A percentile compares a stretch with the other conserved stretches of the same genome.
These are phyloP conservation scores for Oreonectes daqikongensis DNA, from an alignment of 2,797 vertebrate species.

Conservation along the genomic window DNA sequence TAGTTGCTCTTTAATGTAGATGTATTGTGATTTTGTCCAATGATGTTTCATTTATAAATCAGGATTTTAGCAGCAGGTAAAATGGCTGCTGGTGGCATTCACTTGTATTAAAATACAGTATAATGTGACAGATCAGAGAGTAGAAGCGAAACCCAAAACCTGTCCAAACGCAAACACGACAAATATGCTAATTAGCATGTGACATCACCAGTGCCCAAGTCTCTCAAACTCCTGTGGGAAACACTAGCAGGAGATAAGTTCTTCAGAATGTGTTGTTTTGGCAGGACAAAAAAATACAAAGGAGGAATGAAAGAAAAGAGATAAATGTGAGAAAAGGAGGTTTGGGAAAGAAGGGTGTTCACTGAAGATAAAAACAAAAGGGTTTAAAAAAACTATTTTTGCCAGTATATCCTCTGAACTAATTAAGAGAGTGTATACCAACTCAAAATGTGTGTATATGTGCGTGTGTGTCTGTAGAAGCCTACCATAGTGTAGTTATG, in stretches of 20 bases:
- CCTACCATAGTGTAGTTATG: conserved; percentile 97
- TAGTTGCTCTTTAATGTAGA: too few species aligned
- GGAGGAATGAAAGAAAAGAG: conserved; percentile 35
- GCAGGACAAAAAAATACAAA: conserved; percentile 24
- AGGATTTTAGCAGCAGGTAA: too few species aligned
- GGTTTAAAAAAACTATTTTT: conserved; percentile 23
- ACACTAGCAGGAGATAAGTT: conserved; percentile 46
- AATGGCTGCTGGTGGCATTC: too few species aligned
- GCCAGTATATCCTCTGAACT: conserved; percentile 5
- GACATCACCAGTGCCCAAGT: too few species aligned
- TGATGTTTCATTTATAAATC: too few species aligned
- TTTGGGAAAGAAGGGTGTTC: conserved; percentile 46
- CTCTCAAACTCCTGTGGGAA: too few species aligned
- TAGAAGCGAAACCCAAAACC: too few species aligned
- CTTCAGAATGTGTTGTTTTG: conserved; percentile 24
- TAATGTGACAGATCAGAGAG: too few species aligned
- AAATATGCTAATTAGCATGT: too few species aligned
- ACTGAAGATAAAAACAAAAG: background rate
- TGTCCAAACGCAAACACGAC: too few species aligned
- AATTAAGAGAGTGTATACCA: background rate
- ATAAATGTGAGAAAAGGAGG: conserved; percentile 51
- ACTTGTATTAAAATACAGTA: too few species aligned
- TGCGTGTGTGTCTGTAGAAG: conserved; percentile 34
- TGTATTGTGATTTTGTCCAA: too few species aligned
- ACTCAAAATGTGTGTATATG: background rate